A percentile compares a stretch with the other conserved stretches of the same genome.
Conservation (phyloP, 1,140 invertebrate species). For the Procambarus virginalis region DNA sequence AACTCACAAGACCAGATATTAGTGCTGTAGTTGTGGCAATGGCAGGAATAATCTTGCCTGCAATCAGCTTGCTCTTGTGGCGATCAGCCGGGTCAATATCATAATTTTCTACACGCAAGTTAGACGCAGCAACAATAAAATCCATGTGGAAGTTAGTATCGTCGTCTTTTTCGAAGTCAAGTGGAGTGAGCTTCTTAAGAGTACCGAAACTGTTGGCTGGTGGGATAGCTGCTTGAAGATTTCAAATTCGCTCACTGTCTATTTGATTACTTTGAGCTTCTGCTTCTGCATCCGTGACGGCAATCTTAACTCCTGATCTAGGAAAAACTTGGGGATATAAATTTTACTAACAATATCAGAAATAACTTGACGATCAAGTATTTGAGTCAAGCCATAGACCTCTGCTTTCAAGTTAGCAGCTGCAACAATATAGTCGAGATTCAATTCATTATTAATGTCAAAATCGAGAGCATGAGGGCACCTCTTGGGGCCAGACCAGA, state of each 20-base stretch:
- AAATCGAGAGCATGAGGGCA: slow-evolving; percentile 91
- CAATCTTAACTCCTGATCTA: not conserved
- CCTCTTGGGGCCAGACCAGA: slow-evolving; percentile 98
- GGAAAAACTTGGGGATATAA: not conserved
- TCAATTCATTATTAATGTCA: slow-evolving; percentile 80
- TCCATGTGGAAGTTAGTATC: slow-evolving; percentile 98
- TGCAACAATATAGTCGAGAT: slow-evolving; percentile 93
- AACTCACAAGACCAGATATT: slow-evolving; percentile 92
- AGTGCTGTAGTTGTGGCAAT: slow-evolving; percentile 99
- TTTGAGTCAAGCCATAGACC: slow-evolving; percentile 88
- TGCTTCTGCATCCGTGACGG: not conserved
- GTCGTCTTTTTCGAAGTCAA: slow-evolving; percentile 99
- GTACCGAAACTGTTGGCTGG: slow-evolving; percentile 31
- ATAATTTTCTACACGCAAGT: slow-evolving; percentile 96
- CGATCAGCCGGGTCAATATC: slow-evolving; percentile 93
- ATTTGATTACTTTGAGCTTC: not conserved
- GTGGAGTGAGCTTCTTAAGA: slow-evolving; percentile 80
- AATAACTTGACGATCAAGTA: not conserved
- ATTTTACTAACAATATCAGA: not conserved
- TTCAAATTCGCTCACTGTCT: not conserved
- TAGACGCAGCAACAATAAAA: slow-evolving; percentile 97
- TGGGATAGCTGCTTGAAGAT: slow-evolving; percentile 75
- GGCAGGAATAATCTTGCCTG: slow-evolving; percentile 98
- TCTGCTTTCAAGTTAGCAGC: slow-evolving; percentile 94
- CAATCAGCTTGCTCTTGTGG: slow-evolving; percentile 87